These are phyloP conservation scores for Colius striatus DNA, from an alignment of 2,113 vertebrate genomes.

Conservation along the genomic window DNA sequence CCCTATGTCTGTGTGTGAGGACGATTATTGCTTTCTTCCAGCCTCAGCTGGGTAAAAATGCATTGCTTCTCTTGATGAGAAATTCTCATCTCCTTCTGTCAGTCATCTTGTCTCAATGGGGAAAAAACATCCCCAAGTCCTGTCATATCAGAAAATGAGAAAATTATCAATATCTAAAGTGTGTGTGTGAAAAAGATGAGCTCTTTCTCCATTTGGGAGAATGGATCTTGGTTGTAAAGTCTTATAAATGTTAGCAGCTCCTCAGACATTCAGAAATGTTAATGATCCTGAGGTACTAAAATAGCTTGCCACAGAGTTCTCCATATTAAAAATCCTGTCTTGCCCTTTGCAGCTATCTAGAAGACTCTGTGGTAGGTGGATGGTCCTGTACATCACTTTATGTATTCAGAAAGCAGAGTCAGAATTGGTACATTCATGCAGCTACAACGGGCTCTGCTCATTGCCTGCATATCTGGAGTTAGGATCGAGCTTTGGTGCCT, in stretches of 20 bases:
- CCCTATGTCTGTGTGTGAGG: not conserved
- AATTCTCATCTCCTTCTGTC: slow-evolving; percentile 50
- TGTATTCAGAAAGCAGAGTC: not conserved
- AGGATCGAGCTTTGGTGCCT: slow-evolving; percentile 1
- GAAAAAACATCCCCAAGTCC: not conserved
- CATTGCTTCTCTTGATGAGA: slow-evolving; percentile 28
- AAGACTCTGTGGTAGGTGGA: not conserved
- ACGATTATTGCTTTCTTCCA: slow-evolving; percentile 51
- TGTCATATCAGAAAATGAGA: slow-evolving; percentile 63
- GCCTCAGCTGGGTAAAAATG: not conserved
- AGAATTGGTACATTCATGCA: slow-evolving; percentile 1
- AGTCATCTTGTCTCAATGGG: slow-evolving; percentile 21
- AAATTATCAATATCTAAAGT: slow-evolving; percentile 43
- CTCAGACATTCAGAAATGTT: slow-evolving; percentile 24
- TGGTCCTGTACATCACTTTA: not conserved
- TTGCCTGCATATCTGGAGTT: not conserved
- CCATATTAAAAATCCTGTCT: not conserved
- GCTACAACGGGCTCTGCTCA: slow-evolving; percentile 29
- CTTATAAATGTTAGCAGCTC: slow-evolving; percentile 36
- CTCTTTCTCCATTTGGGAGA: slow-evolving; percentile 7
- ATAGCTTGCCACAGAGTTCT: slow-evolving; percentile 20
- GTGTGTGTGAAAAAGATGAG: slow-evolving; percentile 25
- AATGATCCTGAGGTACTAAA: not conserved
- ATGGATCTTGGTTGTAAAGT: slow-evolving; percentile 3
- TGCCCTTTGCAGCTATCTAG: slow-evolving; percentile 11